These are phyloP conservation scores for Drosophila orosa DNA, from an alignment of 1,140 invertebrate genomes.

Conservation along the genomic window DNA sequence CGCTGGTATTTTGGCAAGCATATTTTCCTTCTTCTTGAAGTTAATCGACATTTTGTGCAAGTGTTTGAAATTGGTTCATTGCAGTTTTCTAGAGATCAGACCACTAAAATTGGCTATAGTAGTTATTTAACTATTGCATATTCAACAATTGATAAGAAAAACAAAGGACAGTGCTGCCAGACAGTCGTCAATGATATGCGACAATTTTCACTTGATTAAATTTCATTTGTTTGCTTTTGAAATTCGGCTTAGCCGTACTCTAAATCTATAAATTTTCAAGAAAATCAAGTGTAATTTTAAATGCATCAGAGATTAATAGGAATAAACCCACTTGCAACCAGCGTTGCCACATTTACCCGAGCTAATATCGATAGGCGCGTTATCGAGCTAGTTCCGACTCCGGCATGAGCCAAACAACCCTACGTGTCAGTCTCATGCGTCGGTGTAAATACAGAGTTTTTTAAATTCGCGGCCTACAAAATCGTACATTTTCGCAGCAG, in stretches of 20 bases:
- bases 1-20: not conserved
- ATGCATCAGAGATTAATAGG: not conserved
- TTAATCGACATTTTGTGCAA: not conserved
- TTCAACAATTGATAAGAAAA: not conserved
- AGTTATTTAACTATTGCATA: not conserved
- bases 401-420: conserved; percentile 24
- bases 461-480: conserved; percentile 66
- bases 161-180: conserved; percentile 2
- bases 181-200: not conserved
- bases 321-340: not conserved
- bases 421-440: conserved; percentile 52
- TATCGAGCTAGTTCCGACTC: conserved; percentile 9
- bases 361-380: not conserved
- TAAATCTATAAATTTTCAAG: too few relatives aligned
- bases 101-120: not conserved
- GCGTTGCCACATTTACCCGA: not conserved
- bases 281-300: not conserved
- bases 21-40: not conserved
- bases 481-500: conserved; percentile 23
- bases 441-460: conserved; percentile 69
- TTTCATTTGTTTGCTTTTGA: too few relatives aligned
- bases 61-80: not conserved
- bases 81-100: not conserved
- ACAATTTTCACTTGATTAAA: not conserved
- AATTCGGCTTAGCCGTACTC: not conserved